Percentiles rank a stretch among this genome's conserved stretches.
These are phyloP conservation scores for Riptortus pedestris DNA, from an alignment of 1,140 invertebrate species.

Conservation along the genomic window DNA sequence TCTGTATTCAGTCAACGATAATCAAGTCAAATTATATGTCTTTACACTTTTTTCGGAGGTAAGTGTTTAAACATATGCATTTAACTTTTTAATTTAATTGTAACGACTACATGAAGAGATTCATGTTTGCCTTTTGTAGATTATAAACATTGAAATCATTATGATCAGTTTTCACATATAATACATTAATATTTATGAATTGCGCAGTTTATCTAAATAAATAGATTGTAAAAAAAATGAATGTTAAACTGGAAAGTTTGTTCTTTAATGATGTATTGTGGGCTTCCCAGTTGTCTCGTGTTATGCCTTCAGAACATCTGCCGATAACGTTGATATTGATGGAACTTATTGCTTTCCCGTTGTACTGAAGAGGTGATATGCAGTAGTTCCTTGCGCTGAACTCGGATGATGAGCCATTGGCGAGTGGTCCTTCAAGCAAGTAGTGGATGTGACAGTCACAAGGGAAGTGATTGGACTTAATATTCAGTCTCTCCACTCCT, in stretches of 20 bases:
- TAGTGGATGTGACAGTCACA: slow-evolving; percentile 71
- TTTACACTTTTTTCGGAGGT: too few relatives aligned
- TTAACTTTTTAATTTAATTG: too few relatives aligned
- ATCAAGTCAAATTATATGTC: too few relatives aligned
- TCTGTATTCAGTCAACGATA: too few relatives aligned
- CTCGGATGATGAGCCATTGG: slow-evolving; percentile 49
- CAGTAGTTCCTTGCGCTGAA: slow-evolving; percentile 69
- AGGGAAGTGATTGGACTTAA: slow-evolving; percentile 66
- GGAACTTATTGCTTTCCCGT: slow-evolving; percentile 57
- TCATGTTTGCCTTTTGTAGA: too few relatives aligned
- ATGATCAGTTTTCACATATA: too few relatives aligned
- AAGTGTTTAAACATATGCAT: too few relatives aligned
- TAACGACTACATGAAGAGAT: too few relatives aligned
- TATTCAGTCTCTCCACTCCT: slow-evolving; percentile 52
- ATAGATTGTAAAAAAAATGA: neutral
- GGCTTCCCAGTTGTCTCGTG: slow-evolving; percentile 51
- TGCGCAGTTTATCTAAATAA: slow-evolving; percentile 1
- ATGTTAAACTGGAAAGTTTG: neutral
- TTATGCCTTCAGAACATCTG: slow-evolving; percentile 52
- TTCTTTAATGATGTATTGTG: slow-evolving; percentile 1
- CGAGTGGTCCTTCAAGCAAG: slow-evolving; percentile 58
- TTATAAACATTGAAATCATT: too few relatives aligned
- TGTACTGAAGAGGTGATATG: slow-evolving; percentile 70
- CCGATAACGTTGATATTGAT: slow-evolving; percentile 55
- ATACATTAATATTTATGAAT: too few relatives aligned